Conservation (phyloP, 2,888 invertebrate genomes). For the Pherbina coryleti region DNA sequence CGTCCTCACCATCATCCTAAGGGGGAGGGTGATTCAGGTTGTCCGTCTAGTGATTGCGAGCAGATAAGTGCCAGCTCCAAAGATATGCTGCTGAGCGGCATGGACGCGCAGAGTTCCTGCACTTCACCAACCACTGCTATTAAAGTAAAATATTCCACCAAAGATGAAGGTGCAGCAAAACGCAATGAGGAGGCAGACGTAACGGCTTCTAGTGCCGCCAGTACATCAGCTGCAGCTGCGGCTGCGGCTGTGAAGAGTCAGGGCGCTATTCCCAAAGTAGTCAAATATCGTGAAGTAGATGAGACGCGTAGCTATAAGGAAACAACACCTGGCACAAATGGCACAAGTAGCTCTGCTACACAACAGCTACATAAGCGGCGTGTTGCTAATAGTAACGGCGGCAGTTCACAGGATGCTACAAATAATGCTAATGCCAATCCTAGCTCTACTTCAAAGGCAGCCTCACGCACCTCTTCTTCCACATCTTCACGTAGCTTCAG, state of each 20-base stretch:
- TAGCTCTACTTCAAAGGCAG: slow-evolving; percentile 76
- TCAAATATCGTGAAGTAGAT: slow-evolving; percentile 65
- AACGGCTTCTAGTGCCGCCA: slow-evolving; percentile 52
- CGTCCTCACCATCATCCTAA: slow-evolving; percentile 40
- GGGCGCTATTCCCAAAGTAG: slow-evolving; percentile 71
- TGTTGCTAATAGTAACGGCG: slow-evolving; percentile 54
- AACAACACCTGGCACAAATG: neutral
- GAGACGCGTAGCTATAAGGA: slow-evolving; percentile 49
- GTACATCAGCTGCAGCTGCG: slow-evolving; percentile 37
- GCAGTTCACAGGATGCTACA: slow-evolving; percentile 60
- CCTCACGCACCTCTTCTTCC: slow-evolving; percentile 73
- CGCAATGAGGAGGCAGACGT: slow-evolving; percentile 37
- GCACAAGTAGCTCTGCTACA: slow-evolving; percentile 5
- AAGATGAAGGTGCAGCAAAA: slow-evolving; percentile 58
- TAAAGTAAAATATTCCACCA: slow-evolving; percentile 56
- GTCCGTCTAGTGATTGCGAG: slow-evolving; percentile 71
- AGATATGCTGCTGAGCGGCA: slow-evolving; percentile 74
- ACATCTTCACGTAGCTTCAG: slow-evolving; percentile 74
- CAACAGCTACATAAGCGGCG: slow-evolving; percentile 53
- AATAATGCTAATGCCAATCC: slow-evolving; percentile 53
- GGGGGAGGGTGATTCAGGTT: slow-evolving; percentile 71
- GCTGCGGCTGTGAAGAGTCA: slow-evolving; percentile 55
- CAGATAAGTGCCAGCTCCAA: slow-evolving; percentile 79
- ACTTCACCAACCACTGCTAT: slow-evolving; percentile 60
- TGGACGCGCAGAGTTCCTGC: slow-evolving; percentile 56